Base-by-base conservation (phyloP, 2,113 vertebrate species). In the Dicaeum eximium region DNA sequence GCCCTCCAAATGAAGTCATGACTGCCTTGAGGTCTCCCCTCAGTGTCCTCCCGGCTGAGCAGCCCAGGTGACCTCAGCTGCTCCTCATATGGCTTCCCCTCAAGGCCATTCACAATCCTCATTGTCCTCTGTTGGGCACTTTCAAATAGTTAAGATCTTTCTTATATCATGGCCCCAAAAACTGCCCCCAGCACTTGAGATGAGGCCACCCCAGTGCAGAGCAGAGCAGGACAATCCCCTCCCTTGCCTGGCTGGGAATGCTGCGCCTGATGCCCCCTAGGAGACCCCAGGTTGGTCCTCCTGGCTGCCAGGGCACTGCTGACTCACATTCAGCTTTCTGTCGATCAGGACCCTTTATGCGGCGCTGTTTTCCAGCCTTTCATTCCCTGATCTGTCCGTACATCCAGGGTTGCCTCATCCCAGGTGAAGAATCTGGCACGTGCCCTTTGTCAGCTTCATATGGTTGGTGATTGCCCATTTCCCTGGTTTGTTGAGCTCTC, bases 231-330 rank as follows among this genome's bases (percentile, higher is more conserved):
- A 35, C 51, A 58, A 15, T 31, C 13, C 35, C 35, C 31, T 75
- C 44, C 11, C 21, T 66, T 35, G 6, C 35, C 21, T 0, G 0
- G 44, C 21, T 58, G 44, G 19, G 0, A 0, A 6, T 35, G 51
- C 42, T 84, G 28, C 4, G 15, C 23, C 60, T 35, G 31, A 35
- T 66, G 11, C 4, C 0, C 11, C 9, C 14, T n/a, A 25, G 37
- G 31, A 37, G 31, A 37, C 38, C 38, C 38, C 38, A 1, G 8
- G 5, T 0, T 77, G 72, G 14, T 27, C 14, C 37, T 51, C 27
- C 72, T 37, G 53, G 37, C 51, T 75, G 71, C 37, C 37, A 44
- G 61, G 31, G 13, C 33, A 18, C 14, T 51, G 31, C 71, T 44
- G 37, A 0, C 14, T 21, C 7, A 0, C 5, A 13, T 35, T 35